Evolutionary conservation across 2,113 vertebrate genomes (phyloP), one percentile per base, ranked within the genome.

Genomic region (Emydura subglobosa): DNA sequence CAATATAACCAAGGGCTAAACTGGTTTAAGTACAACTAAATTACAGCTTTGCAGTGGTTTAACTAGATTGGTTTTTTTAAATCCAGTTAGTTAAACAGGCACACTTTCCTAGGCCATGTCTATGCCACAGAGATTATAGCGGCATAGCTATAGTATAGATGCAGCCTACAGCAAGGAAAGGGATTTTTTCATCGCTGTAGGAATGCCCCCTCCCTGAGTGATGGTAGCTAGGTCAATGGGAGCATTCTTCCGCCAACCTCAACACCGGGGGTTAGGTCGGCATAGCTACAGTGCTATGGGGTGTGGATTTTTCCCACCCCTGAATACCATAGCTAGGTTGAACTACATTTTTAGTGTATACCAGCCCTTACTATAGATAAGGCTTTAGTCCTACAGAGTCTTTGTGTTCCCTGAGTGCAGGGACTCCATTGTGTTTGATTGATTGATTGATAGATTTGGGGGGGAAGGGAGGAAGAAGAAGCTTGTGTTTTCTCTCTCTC

Each of bases 401-500:
- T 34, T 91, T 1, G 0, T 82, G n/a, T 49, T 68, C 8, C 65
- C 34, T 68, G 31, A 6, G 72, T 74, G n/a, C 39, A 44, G 24
- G 22, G 39, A 74, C 39, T 42, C 68, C 22, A 39, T 6, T 55
- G 47, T 55, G 91, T 44, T 4, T 44, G 44, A 39, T 39, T 39
- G 91, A 49, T 4, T 44, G 44, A 6, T 34, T 17, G 0, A 13
- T 11, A 31, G 27, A 47, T 47, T 47, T 47, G 5, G 29, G 13
- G 14, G 59, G 5, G 27, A 2, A 12, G 76, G 76, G 47, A 49
- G n/a, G 84, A 21, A n/a, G 79, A 6, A 0, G 0, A 29, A 6
- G 78, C 80, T 0, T 0, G 1, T 87, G 34, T 22, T 14, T 25
- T 86, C 34, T 83, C 57, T 89, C 31, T 89, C 31, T 82, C 11